Evolutionary conservation across 2,113 vertebrate species (phyloP).

Genomic region (Cyanocitta stelleri): DNA sequence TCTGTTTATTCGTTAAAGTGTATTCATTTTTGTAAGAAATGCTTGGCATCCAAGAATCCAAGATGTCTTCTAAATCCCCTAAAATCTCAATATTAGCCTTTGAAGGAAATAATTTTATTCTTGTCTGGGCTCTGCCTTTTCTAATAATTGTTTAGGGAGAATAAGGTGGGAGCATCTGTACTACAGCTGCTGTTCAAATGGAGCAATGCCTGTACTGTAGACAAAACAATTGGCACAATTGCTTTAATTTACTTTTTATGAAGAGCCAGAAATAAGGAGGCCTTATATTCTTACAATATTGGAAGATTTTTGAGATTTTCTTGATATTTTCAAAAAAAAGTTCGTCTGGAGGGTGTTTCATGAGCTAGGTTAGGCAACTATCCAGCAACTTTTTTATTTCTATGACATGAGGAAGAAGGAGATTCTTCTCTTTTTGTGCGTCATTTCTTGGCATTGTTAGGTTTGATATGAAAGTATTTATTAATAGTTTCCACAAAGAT

Average conservation of each 20-base stretch:
- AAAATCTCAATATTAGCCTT: not conserved
- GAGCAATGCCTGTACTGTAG: constrained; percentile 39
- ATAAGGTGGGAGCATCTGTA: constrained; percentile 43
- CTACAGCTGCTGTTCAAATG: constrained; percentile 31
- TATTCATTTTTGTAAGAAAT: not conserved
- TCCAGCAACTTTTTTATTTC: not conserved
- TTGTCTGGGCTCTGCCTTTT: not conserved
- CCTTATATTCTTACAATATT: constrained; percentile 52
- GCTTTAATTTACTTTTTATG: constrained; percentile 43
- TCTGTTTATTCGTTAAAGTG: not conserved
- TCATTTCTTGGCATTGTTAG: not conserved
- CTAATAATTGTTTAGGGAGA: constrained; percentile 3
- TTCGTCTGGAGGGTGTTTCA: not conserved
- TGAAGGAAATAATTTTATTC: not conserved
- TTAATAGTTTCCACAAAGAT: not conserved
- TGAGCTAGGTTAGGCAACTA: not conserved
- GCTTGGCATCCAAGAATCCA: not conserved
- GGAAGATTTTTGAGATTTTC: not conserved
- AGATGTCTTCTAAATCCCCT: not conserved
- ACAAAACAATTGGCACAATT: constrained; percentile 47
- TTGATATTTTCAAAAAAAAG: not conserved
- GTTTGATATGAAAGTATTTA: not conserved
- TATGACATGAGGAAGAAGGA: not conserved
- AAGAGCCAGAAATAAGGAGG: constrained; percentile 40
- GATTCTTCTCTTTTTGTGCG: not conserved